Evolutionary conservation across 1,140 invertebrate species (phyloP).

Genomic region (Sycophaga agraensis): DNA sequence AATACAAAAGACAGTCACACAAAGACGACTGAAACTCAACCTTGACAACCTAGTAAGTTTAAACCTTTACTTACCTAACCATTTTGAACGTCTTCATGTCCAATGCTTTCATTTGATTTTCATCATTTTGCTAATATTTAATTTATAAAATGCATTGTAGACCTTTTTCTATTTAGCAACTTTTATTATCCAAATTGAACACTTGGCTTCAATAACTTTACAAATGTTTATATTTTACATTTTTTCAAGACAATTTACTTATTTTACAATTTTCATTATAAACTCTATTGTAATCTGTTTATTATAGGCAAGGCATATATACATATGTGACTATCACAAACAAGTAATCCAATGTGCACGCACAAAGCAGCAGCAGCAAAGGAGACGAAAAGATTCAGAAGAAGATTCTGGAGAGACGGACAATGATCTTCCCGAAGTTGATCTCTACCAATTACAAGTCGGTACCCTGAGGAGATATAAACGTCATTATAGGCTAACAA

Average conservation of each 20-base stretch:
- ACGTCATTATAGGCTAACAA: conserved; percentile 88
- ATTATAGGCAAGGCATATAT: conserved; percentile 82
- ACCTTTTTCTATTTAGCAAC: no score
- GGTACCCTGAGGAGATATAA: conserved; percentile 92
- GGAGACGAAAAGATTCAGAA: conserved; percentile 87
- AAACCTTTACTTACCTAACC: no score
- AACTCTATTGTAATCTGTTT: neutral
- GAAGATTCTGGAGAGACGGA: conserved; percentile 88
- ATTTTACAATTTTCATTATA: neutral
- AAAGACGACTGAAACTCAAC: conserved; percentile 85
- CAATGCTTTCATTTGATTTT: no score
- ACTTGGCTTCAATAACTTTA: no score
- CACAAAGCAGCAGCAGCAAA: conserved; percentile 67
- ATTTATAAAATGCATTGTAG: no score
- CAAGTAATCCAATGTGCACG: conserved; percentile 91
- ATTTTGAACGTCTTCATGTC: no score
- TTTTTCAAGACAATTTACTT: no score
- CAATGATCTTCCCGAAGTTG: conserved; percentile 87
- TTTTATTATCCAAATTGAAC: no score
- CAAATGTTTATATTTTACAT: no score
- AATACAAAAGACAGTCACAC: conserved; percentile 94
- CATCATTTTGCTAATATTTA: no score
- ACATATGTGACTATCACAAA: conserved; percentile 97
- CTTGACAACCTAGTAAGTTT: conserved; percentile 82
- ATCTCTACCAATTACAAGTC: conserved; percentile 89